A percentile compares a stretch with the other conserved stretches of the same genome.
Evolutionary conservation across 1,140 invertebrate genomes (phyloP).

Genomic region (Phymastichus coffea): DNA sequence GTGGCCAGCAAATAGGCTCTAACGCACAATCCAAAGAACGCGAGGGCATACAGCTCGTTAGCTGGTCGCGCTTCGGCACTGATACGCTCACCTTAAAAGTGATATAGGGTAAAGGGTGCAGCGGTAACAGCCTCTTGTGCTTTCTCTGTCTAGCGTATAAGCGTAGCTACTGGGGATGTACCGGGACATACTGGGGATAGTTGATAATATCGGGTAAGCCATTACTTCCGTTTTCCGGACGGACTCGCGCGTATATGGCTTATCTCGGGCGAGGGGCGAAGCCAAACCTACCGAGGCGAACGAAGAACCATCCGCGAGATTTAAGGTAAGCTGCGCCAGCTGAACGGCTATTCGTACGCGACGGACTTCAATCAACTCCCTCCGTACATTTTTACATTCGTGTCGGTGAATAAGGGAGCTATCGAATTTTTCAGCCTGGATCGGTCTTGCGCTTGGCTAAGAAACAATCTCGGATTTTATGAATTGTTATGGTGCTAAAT

Average conservation of each 20-base stretch:
- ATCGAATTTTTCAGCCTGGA: too few relatives aligned
- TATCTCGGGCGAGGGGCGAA: conserved; percentile 31
- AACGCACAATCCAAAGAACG: too few relatives aligned
- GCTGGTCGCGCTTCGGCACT: not conserved
- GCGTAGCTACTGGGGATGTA: too few relatives aligned
- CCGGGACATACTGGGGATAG: conserved; percentile 18
- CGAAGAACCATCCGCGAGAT: conserved; percentile 9
- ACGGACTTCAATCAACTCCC: too few relatives aligned
- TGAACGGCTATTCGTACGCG: not conserved
- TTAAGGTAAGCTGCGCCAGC: conserved; percentile 11
- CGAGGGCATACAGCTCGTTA: conserved; percentile 12
- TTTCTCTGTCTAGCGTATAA: too few relatives aligned
- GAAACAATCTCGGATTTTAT: too few relatives aligned
- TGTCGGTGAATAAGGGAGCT: too few relatives aligned
- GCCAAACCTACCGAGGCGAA: too few relatives aligned
- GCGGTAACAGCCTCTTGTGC: conserved; percentile 6
- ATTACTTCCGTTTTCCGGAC: conserved; percentile 36
- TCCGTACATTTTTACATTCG: too few relatives aligned
- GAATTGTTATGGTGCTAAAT: too few relatives aligned
- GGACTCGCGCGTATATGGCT: conserved; percentile 31
- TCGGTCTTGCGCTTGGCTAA: too few relatives aligned
- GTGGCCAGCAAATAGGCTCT: too few relatives aligned
- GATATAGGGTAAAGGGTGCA: conserved; percentile 10
- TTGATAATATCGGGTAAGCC: conserved; percentile 39
- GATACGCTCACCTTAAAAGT: conserved; percentile 8